A percentile compares a stretch with the other conserved stretches of the same genome.
Evolutionary conservation across 2,113 vertebrate species (phyloP).

Genomic region (Patagioenas fasciata): DNA sequence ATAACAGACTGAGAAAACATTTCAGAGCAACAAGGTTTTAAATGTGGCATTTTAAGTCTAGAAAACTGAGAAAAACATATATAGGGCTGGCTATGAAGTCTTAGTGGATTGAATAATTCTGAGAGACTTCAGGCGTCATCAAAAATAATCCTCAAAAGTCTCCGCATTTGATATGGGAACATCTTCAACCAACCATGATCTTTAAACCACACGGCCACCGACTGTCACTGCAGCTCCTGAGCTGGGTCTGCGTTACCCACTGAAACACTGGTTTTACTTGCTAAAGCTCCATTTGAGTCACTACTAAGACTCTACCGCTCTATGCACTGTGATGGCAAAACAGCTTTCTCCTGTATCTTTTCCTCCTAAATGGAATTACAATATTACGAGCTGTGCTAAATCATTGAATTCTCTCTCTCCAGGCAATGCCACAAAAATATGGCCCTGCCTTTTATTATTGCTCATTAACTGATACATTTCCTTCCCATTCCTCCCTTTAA

Average conservation of each 20-base stretch:
- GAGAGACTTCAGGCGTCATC: background rate
- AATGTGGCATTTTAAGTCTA: background rate
- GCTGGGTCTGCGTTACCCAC: background rate
- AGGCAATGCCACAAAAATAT: background rate
- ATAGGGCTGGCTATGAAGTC: background rate
- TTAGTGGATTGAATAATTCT: background rate
- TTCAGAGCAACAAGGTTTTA: background rate
- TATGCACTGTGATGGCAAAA: background rate
- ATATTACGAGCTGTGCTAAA: background rate
- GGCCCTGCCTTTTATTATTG: background rate
- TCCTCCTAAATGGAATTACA: background rate
- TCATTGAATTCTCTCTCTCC: background rate
- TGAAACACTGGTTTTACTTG: background rate
- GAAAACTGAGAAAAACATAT: background rate
- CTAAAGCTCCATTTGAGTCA: background rate
- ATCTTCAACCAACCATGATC: background rate
- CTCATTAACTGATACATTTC: background rate
- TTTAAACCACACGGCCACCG: background rate
- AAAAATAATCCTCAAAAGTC: background rate
- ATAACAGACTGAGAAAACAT: background rate
- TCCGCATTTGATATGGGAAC: background rate
- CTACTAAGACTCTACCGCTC: background rate
- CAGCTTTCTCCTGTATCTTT: background rate
- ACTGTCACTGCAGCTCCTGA: background rate
- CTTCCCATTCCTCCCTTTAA: background rate